A percentile compares a stretch with the other conserved stretches of the same genome.
phyloP scores from a whole-genome alignment of 2,113 vertebrate genomes.

The Pseudorectes ferrugineus region DNA sequence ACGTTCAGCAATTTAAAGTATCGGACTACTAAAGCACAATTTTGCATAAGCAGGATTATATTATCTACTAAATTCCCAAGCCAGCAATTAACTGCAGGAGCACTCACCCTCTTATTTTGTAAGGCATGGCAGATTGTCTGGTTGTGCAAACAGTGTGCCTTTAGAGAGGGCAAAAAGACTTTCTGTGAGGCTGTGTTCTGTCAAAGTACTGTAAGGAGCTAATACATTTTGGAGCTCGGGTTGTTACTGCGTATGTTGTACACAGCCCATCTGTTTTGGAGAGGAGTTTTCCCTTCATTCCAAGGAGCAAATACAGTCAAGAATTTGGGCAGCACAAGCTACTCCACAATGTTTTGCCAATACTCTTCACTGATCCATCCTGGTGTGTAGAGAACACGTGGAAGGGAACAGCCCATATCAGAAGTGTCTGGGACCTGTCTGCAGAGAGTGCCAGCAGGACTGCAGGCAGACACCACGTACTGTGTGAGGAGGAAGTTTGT shows the following conservation, averaged over 20 bases:
- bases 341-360: background rate
- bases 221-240: background rate
- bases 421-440: background rate
- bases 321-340: background rate
- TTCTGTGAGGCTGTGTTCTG: background rate
- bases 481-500: background rate
- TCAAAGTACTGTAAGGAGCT: background rate
- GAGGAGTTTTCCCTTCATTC: background rate
- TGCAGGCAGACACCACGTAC: background rate
- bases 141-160: background rate
- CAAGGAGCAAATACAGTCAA: background rate
- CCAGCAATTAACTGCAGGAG: background rate
- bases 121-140: background rate
- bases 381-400: background rate
- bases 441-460: background rate
- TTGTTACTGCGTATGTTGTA: background rate
- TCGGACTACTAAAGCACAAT: background rate
- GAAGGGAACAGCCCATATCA: background rate
- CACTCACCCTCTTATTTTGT: background rate
- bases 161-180: background rate
- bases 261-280: background rate
- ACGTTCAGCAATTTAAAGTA: background rate
- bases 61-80: background rate
- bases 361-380: background rate
- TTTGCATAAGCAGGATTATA: background rate